Evolutionary conservation across 2,113 vertebrate genomes (phyloP).

Genomic region (Pluvianellus socialis): DNA sequence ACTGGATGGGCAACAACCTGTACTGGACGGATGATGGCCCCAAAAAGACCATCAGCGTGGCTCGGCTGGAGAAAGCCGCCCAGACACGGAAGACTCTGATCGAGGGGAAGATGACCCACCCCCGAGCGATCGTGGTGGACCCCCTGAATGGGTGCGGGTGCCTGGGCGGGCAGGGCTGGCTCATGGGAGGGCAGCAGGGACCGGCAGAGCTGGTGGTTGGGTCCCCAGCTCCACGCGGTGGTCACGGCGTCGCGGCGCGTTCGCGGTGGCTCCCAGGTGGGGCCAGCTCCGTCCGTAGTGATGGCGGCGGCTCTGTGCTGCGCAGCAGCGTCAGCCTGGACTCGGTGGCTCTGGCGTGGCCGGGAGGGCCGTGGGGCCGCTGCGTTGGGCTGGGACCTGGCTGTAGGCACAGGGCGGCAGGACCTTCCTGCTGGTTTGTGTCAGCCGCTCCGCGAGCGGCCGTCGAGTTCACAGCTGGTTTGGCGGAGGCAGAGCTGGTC

Average conservation of each 20-base stretch:
- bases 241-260: too few species aligned
- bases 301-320: background rate
- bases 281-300: rapidly evolving
- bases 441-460: background rate
- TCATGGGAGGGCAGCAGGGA: rapidly evolving
- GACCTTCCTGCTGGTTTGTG: background rate
- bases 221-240: background rate
- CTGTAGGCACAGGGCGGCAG: background rate
- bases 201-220: background rate
- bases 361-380: rapidly evolving
- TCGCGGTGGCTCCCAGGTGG: rapidly evolving
- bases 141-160: conserved; percentile 91
- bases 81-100: conserved; percentile 93
- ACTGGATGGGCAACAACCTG: conserved; percentile 97
- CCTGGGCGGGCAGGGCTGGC: background rate
- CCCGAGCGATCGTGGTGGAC: conserved; percentile 93
- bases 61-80: conserved; percentile 91
- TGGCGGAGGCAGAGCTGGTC: background rate
- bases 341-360: rapidly evolving
- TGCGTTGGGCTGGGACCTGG: background rate
- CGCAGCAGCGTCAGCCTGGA: background rate
- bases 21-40: conserved; percentile 98
- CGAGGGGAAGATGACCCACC: conserved; percentile 96
- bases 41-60: conserved; percentile 96
- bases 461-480: background rate